Evolutionary conservation across 2,888 invertebrate species (phyloP), one percentile per base, ranked within the genome.

Genomic region (Drosophila silvestris): DNA sequence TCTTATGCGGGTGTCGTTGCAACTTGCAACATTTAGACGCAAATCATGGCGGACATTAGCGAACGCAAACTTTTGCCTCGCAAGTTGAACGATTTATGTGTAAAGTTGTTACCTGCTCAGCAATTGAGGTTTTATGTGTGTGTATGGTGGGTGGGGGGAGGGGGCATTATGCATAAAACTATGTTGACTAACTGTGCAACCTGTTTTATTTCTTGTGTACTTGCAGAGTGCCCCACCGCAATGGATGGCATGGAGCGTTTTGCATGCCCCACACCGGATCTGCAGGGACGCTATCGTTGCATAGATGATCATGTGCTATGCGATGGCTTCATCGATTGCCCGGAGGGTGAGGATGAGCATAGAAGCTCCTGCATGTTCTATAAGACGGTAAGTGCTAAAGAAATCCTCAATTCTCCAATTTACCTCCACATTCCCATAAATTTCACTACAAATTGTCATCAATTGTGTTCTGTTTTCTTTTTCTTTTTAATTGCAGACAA

Each of bases 311-410:
- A 98, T 94, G 97, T 97, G 85, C 95, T 98, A 67, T 98, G 98
- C 94, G 98, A 98, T 94, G 98, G 98, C 80, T 98, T 98, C 94
- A 96, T 97, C 93, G 98, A 98, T 95, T 98, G 98, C 94, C 98
- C 98, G 74, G 96, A 96, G 86, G 97, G 97, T 74, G 98, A 98
- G 94, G 98, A 98, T 93, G 98, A 98, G 93, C 97, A 98, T 93
- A 95, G 98, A 92, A 97, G 97, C 94, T 96, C 97, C 90, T 98
- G 98, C 95, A 98, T 98, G 98, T 98, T 98, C 94, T 98, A 98
- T 94, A 98, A 98, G 96, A 98, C 98, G 96, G 98, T 98, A 94
- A 95, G 95, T 94, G 10, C 3, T 2, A 22, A n/a, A 4, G 3
- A 32, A 4, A 2, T 9, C 3, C 19, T 2, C 7, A 37, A 14